Evolutionary conservation across 2,888 invertebrate species (phyloP).

Genomic region (Papilio elwesi): DNA sequence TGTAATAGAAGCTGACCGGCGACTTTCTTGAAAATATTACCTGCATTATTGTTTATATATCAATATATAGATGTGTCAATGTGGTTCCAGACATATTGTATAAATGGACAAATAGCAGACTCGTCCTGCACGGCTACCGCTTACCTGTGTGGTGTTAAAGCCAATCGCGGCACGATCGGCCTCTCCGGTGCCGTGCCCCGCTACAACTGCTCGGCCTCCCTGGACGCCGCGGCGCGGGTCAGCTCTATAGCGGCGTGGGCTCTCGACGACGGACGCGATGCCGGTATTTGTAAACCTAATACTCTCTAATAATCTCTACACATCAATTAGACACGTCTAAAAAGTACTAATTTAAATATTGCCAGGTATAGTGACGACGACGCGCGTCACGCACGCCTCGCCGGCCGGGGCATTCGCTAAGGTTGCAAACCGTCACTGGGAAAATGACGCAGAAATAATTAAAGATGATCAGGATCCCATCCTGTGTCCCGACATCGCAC

Average conservation of each 20-base stretch:
- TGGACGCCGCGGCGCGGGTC: slow-evolving; percentile 59
- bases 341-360: not conserved
- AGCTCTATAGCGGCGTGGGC: slow-evolving; percentile 37
- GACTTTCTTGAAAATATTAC: not conserved
- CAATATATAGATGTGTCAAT: not conserved
- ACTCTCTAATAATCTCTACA: not conserved
- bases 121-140: slow-evolving; percentile 35
- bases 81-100: slow-evolving; percentile 77
- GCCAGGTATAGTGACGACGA: slow-evolving; percentile 88
- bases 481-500: slow-evolving; percentile 87
- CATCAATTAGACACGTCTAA: not conserved
- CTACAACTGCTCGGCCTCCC: slow-evolving; percentile 84
- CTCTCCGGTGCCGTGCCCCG: slow-evolving; percentile 85
- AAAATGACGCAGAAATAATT: slow-evolving; percentile 84
- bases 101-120: slow-evolving; percentile 83
- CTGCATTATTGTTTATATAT: not conserved
- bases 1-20: not conserved
- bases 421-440: slow-evolving; percentile 87
- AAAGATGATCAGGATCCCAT: slow-evolving; percentile 67
- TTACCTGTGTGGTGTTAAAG: slow-evolving; percentile 84
- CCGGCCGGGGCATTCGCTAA: slow-evolving; percentile 88
- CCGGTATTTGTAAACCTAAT: slow-evolving; percentile 48
- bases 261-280: slow-evolving; percentile 60
- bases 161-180: slow-evolving; percentile 85
- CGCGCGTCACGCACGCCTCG: slow-evolving; percentile 90